phyloP scores from a whole-genome alignment of 1,140 invertebrate genomes.

The Eumaeus atala region DNA sequence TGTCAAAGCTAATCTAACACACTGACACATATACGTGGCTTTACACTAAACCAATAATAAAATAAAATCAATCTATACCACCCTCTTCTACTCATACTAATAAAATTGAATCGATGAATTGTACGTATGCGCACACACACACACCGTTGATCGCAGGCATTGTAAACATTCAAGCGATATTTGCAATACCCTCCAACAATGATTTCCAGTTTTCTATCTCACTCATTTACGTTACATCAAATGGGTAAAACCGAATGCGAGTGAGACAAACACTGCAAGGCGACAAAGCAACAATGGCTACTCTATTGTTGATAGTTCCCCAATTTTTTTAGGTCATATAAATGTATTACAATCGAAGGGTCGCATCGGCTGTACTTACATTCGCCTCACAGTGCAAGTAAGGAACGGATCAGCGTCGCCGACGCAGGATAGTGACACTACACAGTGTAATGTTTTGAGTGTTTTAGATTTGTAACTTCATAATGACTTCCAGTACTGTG shows the following conservation, averaged over 20 bases:
- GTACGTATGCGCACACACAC: constrained; percentile 43
- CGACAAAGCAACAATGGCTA: constrained; percentile 62
- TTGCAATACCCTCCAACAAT: constrained; percentile 54
- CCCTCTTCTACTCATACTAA: constrained; percentile 61
- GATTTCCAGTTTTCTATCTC: constrained; percentile 36
- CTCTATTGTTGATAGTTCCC: constrained; percentile 69
- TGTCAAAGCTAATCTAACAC: constrained; percentile 53
- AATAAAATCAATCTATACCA: constrained; percentile 72
- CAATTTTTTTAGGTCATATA: constrained; percentile 72
- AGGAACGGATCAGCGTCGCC: constrained; percentile 47
- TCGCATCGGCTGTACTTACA: constrained; percentile 58
- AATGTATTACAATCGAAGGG: constrained; percentile 70
- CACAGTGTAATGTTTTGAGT: constrained; percentile 30
- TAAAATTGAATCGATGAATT: constrained; percentile 60
- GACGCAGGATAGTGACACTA: constrained; percentile 53
- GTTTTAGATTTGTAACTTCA: constrained; percentile 26
- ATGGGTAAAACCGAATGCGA: constrained; percentile 26
- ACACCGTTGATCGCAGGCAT: constrained; percentile 41
- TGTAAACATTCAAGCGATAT: constrained; percentile 69
- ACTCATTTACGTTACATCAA: constrained; percentile 29
- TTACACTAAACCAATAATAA: constrained; percentile 72
- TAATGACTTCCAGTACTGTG: constrained; percentile 3
- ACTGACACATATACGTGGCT: constrained; percentile 72
- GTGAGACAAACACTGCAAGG: constrained; percentile 51
- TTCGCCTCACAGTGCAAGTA: constrained; percentile 63